A percentile compares a stretch with the other conserved stretches of the same genome.
Conservation (phyloP, 2,888 invertebrate genomes). For the Calephelis perditalis region DNA sequence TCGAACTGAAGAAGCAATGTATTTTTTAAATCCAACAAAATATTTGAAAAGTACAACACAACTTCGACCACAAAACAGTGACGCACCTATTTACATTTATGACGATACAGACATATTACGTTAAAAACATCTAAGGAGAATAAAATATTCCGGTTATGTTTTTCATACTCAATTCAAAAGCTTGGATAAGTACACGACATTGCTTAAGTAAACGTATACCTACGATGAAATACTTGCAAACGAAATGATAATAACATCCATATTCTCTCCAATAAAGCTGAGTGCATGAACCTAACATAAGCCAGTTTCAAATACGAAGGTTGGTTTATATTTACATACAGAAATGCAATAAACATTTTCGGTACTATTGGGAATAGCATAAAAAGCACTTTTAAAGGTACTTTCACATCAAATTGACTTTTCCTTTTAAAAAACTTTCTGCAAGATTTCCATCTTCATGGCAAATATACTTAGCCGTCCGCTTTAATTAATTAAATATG, state of each 20-base stretch:
- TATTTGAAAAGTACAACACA: no score
- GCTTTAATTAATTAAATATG: constrained; percentile 7
- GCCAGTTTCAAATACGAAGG: constrained; percentile 41
- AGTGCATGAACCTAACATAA: constrained; percentile 36
- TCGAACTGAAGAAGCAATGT: no score
- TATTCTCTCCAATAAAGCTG: constrained; percentile 42
- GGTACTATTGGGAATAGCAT: constrained; percentile 16
- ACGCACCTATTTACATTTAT: no score
- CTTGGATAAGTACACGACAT: no score
- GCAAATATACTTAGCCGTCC: not conserved
- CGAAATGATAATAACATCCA: constrained; percentile 11
- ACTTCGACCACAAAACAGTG: no score
- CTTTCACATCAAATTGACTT: not conserved
- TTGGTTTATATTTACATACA: constrained; percentile 40
- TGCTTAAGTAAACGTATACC: no score
- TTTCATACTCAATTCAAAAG: no score
- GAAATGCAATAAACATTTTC: constrained; percentile 40
- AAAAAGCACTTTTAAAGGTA: constrained; percentile 12
- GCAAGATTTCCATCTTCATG: not conserved
- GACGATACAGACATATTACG: no score
- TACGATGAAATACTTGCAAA: no score
- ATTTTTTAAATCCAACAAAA: no score
- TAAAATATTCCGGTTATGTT: no score
- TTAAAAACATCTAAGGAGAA: no score
- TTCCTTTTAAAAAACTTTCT: constrained; percentile 4